Percentiles rank a stretch among this genome's conserved stretches.
Evolutionary conservation across 2,113 vertebrate genomes (phyloP).

Genomic region (Hemichromis elongatus): DNA sequence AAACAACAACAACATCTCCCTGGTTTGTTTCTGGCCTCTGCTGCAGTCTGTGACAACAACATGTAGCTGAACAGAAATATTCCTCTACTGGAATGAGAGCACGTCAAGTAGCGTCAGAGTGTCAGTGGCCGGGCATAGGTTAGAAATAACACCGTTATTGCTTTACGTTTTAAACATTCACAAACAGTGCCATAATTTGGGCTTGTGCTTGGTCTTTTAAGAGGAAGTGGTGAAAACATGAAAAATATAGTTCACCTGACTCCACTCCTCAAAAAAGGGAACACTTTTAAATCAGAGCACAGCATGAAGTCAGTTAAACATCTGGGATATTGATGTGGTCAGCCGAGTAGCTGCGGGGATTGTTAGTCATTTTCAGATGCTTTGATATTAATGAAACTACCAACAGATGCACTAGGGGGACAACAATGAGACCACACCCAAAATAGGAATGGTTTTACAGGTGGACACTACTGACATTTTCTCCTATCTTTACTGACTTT

Average conservation of each 20-base stretch:
- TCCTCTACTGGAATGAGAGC: not conserved
- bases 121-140: not conserved
- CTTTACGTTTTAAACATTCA: not conserved
- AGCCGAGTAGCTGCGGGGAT: too few relatives aligned
- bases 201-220: not conserved
- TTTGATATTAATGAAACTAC: too few relatives aligned
- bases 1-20: not conserved
- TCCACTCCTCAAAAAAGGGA: too few relatives aligned
- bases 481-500: too few relatives aligned
- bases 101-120: not conserved
- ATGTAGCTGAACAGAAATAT: conserved; percentile 23
- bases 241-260: not conserved
- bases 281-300: too few relatives aligned
- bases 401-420: too few relatives aligned
- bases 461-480: too few relatives aligned
- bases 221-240: not conserved
- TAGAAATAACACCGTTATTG: not conserved
- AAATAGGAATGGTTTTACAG: too few relatives aligned
- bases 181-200: not conserved
- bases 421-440: too few relatives aligned
- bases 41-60: conserved; percentile 12
- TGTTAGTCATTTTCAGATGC: too few relatives aligned
- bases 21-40: conserved; percentile 21
- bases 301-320: too few relatives aligned
- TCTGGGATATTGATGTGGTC: too few relatives aligned